phyloP scores from a whole-genome alignment of 2,888 invertebrate genomes.

The Leucophenga montana region DNA sequence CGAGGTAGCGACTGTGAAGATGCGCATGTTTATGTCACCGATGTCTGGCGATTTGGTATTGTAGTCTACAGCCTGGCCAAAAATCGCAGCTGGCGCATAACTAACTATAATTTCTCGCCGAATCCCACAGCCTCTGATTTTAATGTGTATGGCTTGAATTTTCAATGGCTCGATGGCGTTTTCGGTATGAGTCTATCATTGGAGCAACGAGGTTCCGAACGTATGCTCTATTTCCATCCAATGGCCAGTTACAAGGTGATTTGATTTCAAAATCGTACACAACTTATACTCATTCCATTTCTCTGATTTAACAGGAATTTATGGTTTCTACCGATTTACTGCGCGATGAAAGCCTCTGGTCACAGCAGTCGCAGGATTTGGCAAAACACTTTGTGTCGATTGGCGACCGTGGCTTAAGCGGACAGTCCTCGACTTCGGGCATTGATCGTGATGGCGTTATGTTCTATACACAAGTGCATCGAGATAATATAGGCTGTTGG shows the following conservation, averaged over 20 bases:
- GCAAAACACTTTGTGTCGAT: conserved; percentile 65
- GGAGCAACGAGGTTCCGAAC: conserved; percentile 73
- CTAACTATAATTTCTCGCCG: conserved; percentile 69
- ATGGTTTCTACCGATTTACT: conserved; percentile 80
- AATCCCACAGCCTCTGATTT: conserved; percentile 78
- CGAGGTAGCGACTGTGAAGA: conserved; percentile 75
- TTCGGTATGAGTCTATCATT: conserved; percentile 84
- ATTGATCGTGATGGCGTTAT: conserved; percentile 81
- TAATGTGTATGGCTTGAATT: conserved; percentile 82
- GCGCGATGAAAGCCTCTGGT: conserved; percentile 76
- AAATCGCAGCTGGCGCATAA: conserved; percentile 70
- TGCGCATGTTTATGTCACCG: conserved; percentile 78
- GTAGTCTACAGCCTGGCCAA: conserved; percentile 70
- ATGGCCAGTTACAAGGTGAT: conserved; percentile 82
- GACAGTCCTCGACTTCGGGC: conserved; percentile 84
- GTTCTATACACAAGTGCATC: conserved; percentile 85
- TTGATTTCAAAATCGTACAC: neutral
- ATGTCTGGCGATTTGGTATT: conserved; percentile 78
- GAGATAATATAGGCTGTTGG: conserved; percentile 87
- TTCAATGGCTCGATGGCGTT: conserved; percentile 88
- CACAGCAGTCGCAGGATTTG: conserved; percentile 61
- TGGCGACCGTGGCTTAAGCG: conserved; percentile 76
- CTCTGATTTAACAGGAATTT: conserved; percentile 76
- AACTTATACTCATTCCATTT: neutral
- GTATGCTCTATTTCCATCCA: conserved; percentile 84